phyloP scores from a whole-genome alignment of 2,888 invertebrate genomes.

The Prosapia bicincta region DNA sequence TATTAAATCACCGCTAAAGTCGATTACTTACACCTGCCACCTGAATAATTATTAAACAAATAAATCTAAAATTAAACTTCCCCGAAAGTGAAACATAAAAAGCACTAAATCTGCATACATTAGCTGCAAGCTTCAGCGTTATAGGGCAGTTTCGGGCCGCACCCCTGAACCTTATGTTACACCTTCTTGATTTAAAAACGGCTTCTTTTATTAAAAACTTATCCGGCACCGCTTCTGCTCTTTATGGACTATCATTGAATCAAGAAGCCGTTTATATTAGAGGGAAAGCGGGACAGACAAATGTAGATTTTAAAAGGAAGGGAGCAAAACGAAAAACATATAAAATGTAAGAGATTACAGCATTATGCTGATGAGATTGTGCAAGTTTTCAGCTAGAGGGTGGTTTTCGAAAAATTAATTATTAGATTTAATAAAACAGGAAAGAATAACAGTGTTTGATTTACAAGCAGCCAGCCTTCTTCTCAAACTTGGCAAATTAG shows the following conservation, averaged over 20 bases:
- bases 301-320: not conserved
- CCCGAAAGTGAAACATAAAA: too few species aligned
- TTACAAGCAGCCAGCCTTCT: not conserved
- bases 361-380: not conserved
- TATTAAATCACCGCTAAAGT: too few species aligned
- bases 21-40: too few species aligned
- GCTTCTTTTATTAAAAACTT: slow-evolving; percentile 28
- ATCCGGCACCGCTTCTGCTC: slow-evolving; percentile 15
- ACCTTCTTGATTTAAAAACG: slow-evolving; percentile 8
- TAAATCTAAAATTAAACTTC: too few species aligned
- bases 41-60: too few species aligned
- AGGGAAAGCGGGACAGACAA: not conserved
- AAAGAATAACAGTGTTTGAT: not conserved
- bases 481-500: not conserved
- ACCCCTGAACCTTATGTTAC: not conserved
- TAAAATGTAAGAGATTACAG: not conserved
- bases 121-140: not conserved
- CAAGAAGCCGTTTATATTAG: not conserved
- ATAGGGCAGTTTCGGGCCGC: not conserved
- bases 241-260: slow-evolving; percentile 13
- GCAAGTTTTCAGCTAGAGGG: not conserved
- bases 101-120: not conserved
- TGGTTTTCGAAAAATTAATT: not conserved
- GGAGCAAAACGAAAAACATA: not conserved
- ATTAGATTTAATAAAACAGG: not conserved